A percentile compares a stretch with the other conserved stretches of the same genome.
Conservation (phyloP, 2,888 invertebrate species). For the Anoncus sp. region DNA sequence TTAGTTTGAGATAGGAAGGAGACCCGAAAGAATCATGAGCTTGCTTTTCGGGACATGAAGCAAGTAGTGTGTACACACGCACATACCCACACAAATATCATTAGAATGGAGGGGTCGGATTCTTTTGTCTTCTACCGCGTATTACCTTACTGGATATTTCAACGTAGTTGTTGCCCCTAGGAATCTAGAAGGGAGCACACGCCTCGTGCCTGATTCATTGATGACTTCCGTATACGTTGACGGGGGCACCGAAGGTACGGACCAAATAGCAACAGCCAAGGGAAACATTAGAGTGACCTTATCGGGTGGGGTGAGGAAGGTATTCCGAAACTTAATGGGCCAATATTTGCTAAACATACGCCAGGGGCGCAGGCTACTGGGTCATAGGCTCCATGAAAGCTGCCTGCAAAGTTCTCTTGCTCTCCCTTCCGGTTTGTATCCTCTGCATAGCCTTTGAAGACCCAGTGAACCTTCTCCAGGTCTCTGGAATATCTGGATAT, state of each 20-base stretch:
- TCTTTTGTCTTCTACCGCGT: neutral
- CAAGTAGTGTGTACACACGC: no score
- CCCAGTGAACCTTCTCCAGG: neutral
- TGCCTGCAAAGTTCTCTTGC: conserved; percentile 42
- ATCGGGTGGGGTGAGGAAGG: conserved; percentile 53
- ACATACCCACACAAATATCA: no score
- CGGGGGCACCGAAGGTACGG: conserved; percentile 5
- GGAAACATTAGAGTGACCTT: conserved; percentile 27
- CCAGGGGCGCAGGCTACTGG: no score
- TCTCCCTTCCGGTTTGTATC: conserved; percentile 41
- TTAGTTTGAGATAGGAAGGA: no score
- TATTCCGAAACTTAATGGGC: conserved; percentile 79
- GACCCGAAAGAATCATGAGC: no score
- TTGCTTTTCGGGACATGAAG: no score
- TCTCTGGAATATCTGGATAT: no score
- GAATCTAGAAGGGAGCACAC: conserved; percentile 10
- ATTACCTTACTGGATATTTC: neutral
- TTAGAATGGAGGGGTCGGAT: no score
- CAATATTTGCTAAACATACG: conserved; percentile 79
- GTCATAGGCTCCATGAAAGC: conserved; percentile 40
- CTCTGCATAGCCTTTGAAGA: conserved; percentile 6
- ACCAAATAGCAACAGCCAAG: conserved; percentile 22
- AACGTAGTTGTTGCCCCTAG: conserved; percentile 10
- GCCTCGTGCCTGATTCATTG: conserved; percentile 51
- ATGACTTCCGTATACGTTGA: conserved; percentile 3